These are phyloP conservation scores for Cyrtodaria siliqua DNA, from an alignment of 2,888 invertebrate genomes.

Conservation along the genomic window DNA sequence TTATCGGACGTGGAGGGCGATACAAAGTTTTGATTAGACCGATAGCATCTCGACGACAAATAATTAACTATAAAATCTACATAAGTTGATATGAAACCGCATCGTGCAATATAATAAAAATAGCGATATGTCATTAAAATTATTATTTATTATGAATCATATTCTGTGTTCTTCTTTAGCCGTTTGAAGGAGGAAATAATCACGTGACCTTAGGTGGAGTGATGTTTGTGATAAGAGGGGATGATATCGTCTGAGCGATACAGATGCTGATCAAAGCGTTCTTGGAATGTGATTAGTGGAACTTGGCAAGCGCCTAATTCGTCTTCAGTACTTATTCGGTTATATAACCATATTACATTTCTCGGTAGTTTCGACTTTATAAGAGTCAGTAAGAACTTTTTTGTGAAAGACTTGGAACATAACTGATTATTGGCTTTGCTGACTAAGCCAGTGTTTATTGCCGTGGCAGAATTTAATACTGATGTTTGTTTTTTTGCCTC, in stretches of 20 bases:
- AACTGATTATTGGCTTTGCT: too few relatives aligned
- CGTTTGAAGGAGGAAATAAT: slow-evolving; percentile 40
- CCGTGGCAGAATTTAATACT: too few relatives aligned
- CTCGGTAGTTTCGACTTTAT: too few relatives aligned
- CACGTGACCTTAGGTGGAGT: slow-evolving; percentile 38
- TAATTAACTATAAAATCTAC: slow-evolving; percentile 70
- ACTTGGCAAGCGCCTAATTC: slow-evolving; percentile 12
- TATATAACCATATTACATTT: too few relatives aligned
- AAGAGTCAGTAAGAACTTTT: too few relatives aligned
- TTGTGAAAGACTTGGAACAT: too few relatives aligned
- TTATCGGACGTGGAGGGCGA: slow-evolving; percentile 48
- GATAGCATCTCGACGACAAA: slow-evolving; percentile 55
- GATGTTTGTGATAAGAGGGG: slow-evolving; percentile 40
- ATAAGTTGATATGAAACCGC: slow-evolving; percentile 64
- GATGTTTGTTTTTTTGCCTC: too few relatives aligned
- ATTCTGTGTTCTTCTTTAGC: slow-evolving; percentile 20
- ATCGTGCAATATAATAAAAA: slow-evolving; percentile 51
- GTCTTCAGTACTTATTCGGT: too few relatives aligned
- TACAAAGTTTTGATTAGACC: slow-evolving; percentile 51
- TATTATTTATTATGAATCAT: slow-evolving; percentile 61
- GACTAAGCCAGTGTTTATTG: too few relatives aligned
- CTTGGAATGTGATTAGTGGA: slow-evolving; percentile 30
- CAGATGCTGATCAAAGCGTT: slow-evolving; percentile 52
- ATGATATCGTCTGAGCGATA: slow-evolving; percentile 50
- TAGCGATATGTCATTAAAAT: slow-evolving; percentile 63